Base-by-base conservation (phyloP, 92 coral and sea anemone species). In the Palythoa grandiflora region DNA sequence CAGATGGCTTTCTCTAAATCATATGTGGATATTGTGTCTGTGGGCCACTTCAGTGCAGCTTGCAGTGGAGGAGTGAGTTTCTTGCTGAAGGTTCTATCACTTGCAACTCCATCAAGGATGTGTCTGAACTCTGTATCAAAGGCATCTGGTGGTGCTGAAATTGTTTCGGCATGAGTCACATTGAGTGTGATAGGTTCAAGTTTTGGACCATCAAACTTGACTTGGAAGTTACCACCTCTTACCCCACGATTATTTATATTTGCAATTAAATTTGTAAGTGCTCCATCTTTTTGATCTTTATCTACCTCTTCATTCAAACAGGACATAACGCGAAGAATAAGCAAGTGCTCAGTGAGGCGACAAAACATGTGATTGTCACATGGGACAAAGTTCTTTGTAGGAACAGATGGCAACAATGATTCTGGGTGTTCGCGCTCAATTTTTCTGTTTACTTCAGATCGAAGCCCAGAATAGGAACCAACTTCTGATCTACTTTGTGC, bases 361-460 rank as follows among this genome's bases (percentile, higher is more conserved):
- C 86, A 75, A 38, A 89, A 89, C 89, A 75, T 84, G 92, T 89
- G 92, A 63, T 89, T 85, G 48, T 73, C 83, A 77, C 80, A 76
- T 2, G 88, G 83, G 53, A 89, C 79, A 72, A 38, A 72, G 50
- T 44, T 44, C 50, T 44, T 44, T 44, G 50, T 44, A 15, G 90
- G 68, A 16, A 87, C 38, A 77, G 90, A 83, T 16, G 86, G 90
- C 38, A 87, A 51, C 60, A 87, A 68, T 16, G 90, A 87, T 61
- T 87, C 90, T 15, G 86, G 90, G 19, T 63, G 60, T 61, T 87
- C 88, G 63, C 93, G 77, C 1, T 75, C 70, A 3, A 91, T 84
- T 37, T 1, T 19, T 11, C 91, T 63, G 47, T 71, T 40, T 16
- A 71, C 76, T 71, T 71, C 76, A 11, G 76, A 71, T 71, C 76